phyloP scores from a whole-genome alignment of 2,113 vertebrate species.

The Triplophysa dalaica region DNA sequence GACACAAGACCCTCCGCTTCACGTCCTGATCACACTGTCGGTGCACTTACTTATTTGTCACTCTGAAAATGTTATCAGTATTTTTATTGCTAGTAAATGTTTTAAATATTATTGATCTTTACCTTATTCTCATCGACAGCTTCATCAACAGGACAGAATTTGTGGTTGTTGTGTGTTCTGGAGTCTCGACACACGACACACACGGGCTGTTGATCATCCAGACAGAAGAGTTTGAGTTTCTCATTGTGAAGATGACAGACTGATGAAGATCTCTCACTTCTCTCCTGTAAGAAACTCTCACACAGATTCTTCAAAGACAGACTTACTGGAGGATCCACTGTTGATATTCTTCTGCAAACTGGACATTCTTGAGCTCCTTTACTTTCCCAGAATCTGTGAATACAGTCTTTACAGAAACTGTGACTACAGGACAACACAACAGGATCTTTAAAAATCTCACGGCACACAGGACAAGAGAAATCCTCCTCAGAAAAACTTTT shows the following conservation, averaged over 20 bases:
- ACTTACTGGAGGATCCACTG: background rate
- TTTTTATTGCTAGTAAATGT: background rate
- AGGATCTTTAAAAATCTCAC: slow-evolving; percentile 4
- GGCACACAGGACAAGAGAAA: background rate
- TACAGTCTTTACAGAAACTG: slow-evolving; percentile 1
- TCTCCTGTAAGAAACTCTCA: slow-evolving; percentile 9
- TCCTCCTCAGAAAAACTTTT: slow-evolving; percentile 26
- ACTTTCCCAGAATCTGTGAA: background rate
- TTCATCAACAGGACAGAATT: slow-evolving; percentile 21
- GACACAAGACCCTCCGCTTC: no score
- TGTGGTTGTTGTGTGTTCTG: slow-evolving; percentile 15
- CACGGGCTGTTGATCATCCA: slow-evolving; percentile 17
- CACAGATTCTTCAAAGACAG: slow-evolving; percentile 6
- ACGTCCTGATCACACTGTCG: no score
- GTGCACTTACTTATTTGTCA: no score
- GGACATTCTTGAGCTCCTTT: background rate
- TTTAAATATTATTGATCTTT: background rate
- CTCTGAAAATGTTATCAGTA: no score
- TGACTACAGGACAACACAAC: slow-evolving; percentile 21
- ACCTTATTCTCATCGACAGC: slow-evolving; percentile 4
- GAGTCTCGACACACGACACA: background rate
- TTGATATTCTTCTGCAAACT: background rate
- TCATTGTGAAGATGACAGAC: background rate
- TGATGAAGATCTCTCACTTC: background rate
- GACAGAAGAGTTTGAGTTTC: slow-evolving; percentile 15